Percentiles rank a stretch among this genome's conserved stretches.
These are phyloP conservation scores for Stictonetta naevosa DNA, from an alignment of 2,113 vertebrate species.

Conservation along the genomic window DNA sequence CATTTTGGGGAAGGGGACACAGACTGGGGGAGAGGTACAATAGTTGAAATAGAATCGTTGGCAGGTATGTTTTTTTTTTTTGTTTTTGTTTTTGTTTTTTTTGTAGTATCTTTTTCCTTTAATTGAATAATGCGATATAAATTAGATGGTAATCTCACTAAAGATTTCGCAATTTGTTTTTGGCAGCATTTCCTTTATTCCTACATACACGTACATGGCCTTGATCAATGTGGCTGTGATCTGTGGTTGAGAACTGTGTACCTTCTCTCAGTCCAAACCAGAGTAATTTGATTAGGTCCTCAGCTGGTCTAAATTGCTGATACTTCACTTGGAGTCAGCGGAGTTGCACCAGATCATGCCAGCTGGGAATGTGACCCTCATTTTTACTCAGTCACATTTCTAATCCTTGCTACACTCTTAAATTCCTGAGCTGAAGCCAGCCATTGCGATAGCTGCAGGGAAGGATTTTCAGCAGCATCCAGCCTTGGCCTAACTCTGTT, in stretches of 20 bases:
- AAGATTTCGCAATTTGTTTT: neutral
- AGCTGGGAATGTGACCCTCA: neutral
- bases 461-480: neutral
- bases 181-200: neutral
- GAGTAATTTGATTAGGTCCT: neutral
- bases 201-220: accelerated
- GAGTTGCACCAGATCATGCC: neutral
- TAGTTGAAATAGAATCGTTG: neutral
- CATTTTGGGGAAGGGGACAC: neutral
- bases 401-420: neutral
- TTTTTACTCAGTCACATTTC: neutral
- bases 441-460: neutral
- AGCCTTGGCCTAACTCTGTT: neutral
- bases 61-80: neutral
- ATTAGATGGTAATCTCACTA: neutral
- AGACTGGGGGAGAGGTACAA: neutral
- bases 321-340: neutral
- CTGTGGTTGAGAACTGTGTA: neutral
- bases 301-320: neutral
- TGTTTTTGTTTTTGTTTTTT: neutral
- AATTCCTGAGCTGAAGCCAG: constrained; percentile 10
- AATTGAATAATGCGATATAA: neutral
- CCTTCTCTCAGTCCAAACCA: neutral
- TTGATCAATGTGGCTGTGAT: neutral
- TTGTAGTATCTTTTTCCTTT: neutral